phyloP scores from a whole-genome alignment of 2,113 vertebrate species.

The Ramphastos sulfuratus region DNA sequence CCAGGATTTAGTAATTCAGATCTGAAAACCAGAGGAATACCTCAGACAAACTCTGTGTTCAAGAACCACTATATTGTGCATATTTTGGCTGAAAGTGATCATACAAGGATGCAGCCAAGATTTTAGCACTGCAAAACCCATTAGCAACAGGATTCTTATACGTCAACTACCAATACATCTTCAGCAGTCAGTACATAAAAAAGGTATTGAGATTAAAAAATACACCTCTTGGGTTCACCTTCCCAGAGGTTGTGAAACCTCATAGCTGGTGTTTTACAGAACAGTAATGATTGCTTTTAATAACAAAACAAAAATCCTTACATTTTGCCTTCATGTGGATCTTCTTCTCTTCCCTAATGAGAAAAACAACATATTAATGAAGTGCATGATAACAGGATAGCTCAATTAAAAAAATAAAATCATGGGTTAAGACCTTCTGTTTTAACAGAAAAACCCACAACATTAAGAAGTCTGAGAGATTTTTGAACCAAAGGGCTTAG shows the following conservation, averaged over 20 bases:
- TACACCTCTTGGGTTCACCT: not conserved
- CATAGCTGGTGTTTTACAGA: not conserved
- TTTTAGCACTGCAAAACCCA: not conserved
- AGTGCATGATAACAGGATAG: conserved; percentile 2
- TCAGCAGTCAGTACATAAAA: not conserved
- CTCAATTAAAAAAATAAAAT: not conserved
- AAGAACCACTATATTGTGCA: not conserved
- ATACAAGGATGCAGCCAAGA: not conserved
- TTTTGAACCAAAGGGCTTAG: not conserved
- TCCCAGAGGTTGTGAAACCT: not conserved
- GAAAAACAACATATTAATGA: conserved; percentile 59
- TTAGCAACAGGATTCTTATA: not conserved
- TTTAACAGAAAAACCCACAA: not conserved
- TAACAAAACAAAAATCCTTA: conserved; percentile 76
- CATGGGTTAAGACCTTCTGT: not conserved
- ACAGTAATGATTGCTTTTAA: not conserved
- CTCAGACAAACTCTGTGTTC: not conserved
- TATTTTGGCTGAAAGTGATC: not conserved
- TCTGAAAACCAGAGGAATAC: not conserved
- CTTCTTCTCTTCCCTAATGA: conserved; percentile 92
- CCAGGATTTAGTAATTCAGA: not conserved
- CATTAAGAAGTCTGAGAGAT: not conserved
- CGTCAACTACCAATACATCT: not conserved
- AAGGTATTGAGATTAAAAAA: not conserved
- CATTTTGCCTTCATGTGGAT: conserved; percentile 99